phyloP scores from a whole-genome alignment of 2,113 vertebrate species.

The Formicarius rufipectus region DNA sequence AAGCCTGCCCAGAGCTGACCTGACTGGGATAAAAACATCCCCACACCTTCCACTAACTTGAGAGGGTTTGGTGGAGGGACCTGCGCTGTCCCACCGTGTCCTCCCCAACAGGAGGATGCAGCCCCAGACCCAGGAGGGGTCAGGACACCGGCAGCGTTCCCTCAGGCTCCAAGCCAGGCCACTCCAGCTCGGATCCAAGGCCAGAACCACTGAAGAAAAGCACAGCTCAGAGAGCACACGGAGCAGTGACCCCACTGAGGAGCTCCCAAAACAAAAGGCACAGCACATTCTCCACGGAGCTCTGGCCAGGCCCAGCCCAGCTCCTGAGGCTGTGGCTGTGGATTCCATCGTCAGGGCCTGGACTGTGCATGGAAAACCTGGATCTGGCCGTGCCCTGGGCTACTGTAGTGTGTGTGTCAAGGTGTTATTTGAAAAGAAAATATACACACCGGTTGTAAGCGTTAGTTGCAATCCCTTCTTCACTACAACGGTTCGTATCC shows the following conservation, averaged over 20 bases:
- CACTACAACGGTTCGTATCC: conserved; percentile 76
- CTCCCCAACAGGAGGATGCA: not conserved
- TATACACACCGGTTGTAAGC: conserved; percentile 78
- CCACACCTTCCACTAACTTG: rapidly evolving
- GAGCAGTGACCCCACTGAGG: rapidly evolving
- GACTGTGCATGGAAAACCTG: not conserved
- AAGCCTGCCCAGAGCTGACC: not conserved
- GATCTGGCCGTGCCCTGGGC: not conserved
- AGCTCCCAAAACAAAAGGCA: not conserved
- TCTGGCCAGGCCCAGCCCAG: not conserved
- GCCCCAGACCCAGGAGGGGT: rapidly evolving
- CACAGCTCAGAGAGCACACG: not conserved
- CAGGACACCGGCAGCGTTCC: not conserved
- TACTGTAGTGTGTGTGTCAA: not conserved
- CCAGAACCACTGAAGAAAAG: not conserved
- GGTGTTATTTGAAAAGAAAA: conserved; percentile 64
- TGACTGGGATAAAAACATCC: not conserved
- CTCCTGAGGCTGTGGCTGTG: rapidly evolving
- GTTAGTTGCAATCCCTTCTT: conserved; percentile 81
- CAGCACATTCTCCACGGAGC: rapidly evolving
- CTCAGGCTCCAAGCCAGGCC: not conserved
- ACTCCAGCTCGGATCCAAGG: not conserved
- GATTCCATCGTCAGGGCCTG: not conserved
- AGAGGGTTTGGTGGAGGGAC: not conserved
- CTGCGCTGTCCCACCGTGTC: rapidly evolving